These are phyloP conservation scores for Dallia pectoralis DNA, from an alignment of 2,797 vertebrate genomes.

Conservation along the genomic window DNA sequence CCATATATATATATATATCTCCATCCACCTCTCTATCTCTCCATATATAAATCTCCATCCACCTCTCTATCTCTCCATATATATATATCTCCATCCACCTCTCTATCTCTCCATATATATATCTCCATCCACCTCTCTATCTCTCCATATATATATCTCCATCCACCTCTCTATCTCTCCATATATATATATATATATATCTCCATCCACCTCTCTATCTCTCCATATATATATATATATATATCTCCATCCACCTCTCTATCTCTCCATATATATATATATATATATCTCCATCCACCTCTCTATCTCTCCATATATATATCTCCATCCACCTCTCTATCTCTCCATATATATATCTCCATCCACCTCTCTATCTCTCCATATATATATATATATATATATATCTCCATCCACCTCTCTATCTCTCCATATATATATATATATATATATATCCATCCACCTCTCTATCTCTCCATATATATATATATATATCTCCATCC, in stretches of 20 bases:
- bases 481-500: slow-evolving; percentile 6
- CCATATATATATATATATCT: not conserved
- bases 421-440: not conserved
- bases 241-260: slow-evolving; percentile 8
- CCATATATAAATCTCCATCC: too few relatives aligned
- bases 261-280: too few relatives aligned
- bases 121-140: too few relatives aligned
- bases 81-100: slow-evolving; percentile 2
- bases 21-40: slow-evolving; percentile 19
- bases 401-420: slow-evolving; percentile 8
- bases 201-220: slow-evolving; percentile 8
- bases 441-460: not conserved
- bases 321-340: too few relatives aligned
- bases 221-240: not conserved
- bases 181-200: not conserved
- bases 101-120: too few relatives aligned
- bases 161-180: not conserved
- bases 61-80: too few relatives aligned
- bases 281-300: slow-evolving; percentile 5
- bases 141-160: slow-evolving; percentile 4
- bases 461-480: too few relatives aligned
- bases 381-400: not conserved
- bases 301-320: too few relatives aligned
- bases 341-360: slow-evolving; percentile 4
- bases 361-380: not conserved